A percentile compares a stretch with the other conserved stretches of the same genome.
Conservation (phyloP, 2,797 vertebrate species). For the Cyclura pinguis region DNA sequence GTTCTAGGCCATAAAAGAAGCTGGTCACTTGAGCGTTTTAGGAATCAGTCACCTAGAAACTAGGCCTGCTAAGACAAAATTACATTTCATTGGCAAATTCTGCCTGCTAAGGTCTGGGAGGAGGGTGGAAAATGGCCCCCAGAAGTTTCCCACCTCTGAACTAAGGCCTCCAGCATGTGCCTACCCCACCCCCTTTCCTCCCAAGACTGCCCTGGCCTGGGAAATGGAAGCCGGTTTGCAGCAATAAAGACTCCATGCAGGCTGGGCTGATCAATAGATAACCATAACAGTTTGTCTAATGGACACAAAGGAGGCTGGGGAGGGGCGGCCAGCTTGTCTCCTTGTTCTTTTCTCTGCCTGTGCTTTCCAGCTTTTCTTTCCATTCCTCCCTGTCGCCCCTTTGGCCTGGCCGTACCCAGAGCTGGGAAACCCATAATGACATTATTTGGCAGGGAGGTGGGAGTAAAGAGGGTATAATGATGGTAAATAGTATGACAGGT, state of each 20-base stretch:
- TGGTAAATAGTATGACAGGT: not conserved
- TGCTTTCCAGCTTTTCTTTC: not conserved
- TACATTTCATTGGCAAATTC: too few relatives aligned
- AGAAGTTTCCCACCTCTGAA: not conserved
- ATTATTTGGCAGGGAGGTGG: not conserved
- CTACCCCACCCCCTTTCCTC: not conserved
- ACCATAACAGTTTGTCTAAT: conserved; percentile 21
- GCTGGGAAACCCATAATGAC: not conserved
- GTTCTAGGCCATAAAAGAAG: too few relatives aligned
- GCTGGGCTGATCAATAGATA: conserved; percentile 36
- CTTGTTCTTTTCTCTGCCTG: too few relatives aligned
- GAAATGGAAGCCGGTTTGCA: not conserved
- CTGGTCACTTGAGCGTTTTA: too few relatives aligned
- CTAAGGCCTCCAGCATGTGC: not conserved
- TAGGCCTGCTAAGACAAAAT: too few relatives aligned
- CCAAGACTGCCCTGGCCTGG: not conserved
- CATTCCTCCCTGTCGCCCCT: not conserved
- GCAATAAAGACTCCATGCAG: not conserved
- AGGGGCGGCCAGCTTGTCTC: not conserved
- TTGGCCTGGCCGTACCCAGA: not conserved
- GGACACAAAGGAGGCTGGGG: not conserved
- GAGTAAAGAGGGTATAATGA: not conserved
- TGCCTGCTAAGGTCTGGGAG: too few relatives aligned
- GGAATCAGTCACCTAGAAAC: too few relatives aligned
- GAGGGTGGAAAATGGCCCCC: not conserved